Evolutionary conservation across 2,113 vertebrate species (phyloP).

Genomic region (Chaetorhynchus papuensis): DNA sequence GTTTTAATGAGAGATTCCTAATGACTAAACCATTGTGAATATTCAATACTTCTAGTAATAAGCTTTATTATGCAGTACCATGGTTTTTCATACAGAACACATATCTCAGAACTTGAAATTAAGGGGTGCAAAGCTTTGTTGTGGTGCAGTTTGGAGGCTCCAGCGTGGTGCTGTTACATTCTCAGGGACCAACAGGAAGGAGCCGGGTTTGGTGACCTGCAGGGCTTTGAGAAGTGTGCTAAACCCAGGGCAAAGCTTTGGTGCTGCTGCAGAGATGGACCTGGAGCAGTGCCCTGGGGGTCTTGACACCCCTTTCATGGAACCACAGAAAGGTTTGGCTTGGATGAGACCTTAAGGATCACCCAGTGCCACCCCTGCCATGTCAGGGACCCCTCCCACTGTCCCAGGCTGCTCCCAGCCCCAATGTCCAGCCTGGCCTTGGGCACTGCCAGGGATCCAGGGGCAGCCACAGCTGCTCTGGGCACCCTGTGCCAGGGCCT

Average conservation of each 20-base stretch:
- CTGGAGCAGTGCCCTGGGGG: not conserved
- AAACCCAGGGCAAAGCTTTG: not conserved
- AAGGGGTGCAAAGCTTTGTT: not conserved
- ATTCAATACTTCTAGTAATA: not conserved
- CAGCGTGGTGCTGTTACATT: rapidly evolving
- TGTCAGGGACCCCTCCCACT: not conserved
- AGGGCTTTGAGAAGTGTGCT: not conserved
- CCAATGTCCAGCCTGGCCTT: not conserved
- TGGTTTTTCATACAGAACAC: not conserved
- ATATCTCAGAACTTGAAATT: not conserved
- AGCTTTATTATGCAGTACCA: not conserved
- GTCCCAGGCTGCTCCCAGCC: not conserved
- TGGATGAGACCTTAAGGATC: not conserved
- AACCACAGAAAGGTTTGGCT: not conserved
- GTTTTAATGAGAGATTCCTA: constrained; percentile 3
- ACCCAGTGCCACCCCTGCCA: not conserved
- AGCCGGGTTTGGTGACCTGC: not conserved
- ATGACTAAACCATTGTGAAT: constrained; percentile 22
- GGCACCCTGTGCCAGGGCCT: not conserved
- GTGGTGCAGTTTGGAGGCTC: not conserved
- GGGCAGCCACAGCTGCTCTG: not conserved
- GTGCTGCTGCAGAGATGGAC: not conserved
- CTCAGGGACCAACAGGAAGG: not conserved
- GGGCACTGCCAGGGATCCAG: not conserved
- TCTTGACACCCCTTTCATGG: rapidly evolving